A percentile compares a stretch with the other conserved stretches of the same genome.
Conservation (phyloP, 2,113 vertebrate species). For the Circaetus cinerascens region DNA sequence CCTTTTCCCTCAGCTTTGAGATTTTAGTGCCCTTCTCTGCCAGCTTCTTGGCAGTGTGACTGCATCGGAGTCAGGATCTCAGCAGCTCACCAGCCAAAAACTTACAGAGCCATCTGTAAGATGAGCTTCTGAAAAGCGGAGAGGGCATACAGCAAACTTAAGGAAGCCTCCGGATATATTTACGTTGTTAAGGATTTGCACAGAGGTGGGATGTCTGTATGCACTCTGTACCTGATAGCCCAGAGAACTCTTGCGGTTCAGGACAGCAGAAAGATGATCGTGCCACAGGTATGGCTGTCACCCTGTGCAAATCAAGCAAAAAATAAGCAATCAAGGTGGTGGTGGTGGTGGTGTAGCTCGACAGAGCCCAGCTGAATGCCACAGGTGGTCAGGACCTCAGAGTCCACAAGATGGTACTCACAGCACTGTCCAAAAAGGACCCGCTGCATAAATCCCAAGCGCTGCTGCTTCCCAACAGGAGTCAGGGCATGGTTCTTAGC, state of each 20-base stretch:
- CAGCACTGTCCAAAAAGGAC: neutral
- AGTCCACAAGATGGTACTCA: slow-evolving; percentile 54
- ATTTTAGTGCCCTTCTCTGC: neutral
- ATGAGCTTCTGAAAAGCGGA: neutral
- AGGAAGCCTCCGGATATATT: neutral
- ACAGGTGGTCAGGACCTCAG: neutral
- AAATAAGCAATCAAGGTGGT: neutral
- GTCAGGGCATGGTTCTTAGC: neutral
- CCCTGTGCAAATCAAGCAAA: neutral
- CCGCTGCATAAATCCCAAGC: neutral
- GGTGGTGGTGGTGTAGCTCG: neutral
- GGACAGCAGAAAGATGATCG: neutral
- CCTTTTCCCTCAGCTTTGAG: neutral
- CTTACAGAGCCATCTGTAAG: neutral
- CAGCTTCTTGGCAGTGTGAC: neutral
- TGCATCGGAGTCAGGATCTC: neutral
- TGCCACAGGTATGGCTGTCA: neutral
- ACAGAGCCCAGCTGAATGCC: neutral
- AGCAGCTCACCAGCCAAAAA: neutral
- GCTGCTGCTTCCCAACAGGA: neutral
- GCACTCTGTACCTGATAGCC: neutral
- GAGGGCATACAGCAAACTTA: neutral
- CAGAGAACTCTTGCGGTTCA: neutral
- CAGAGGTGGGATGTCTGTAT: neutral
- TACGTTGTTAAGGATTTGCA: neutral